Base-by-base conservation (phyloP, 2,888 invertebrate genomes). In the Slavum lentiscoides region DNA sequence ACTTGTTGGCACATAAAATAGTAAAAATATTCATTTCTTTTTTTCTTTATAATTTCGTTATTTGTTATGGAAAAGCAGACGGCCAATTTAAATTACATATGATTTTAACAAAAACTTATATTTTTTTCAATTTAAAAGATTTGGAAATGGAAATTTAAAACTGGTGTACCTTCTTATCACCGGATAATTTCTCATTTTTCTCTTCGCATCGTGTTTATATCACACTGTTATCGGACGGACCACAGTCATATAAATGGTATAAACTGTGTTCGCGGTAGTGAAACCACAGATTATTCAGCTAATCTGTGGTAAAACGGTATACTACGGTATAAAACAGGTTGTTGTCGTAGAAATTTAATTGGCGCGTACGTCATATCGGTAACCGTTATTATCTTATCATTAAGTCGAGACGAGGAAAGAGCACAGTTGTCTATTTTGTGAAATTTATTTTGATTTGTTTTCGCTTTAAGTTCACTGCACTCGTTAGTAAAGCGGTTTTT, bases 1-100 rank as follows among this genome's bases (percentile, higher is more conserved):
- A 67, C 23, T 67, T 75, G 43, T 75, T 67, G 8, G 43, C 75
- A 43, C 39, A 58, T 30, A 59, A 59, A 30, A 7, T 58, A 21
- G 58, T 43, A 43, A 67, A 75, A 75, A 75, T 67, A 75, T 75
- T 75, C 75, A 75, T 75, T 43, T 19, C 58, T 58, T 64, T 21
- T 23, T 21, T 21, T n/a, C 9, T n/a, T 61, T 23, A 4, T 23
- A 23, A 61, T 61, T 23, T 13, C 13, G 23, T 23, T 13, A 21
- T 23, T 23, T 61, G 13, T 61, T 13, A 23, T 23, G 11, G 23
- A 59, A 21, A 59, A 21, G 7, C 6, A 21, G 0, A 21, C 21
- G 9, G 13, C 0, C 4, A 61, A 61, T 23, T 23, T 23, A n/a
- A 61, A 61, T 21, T 13, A 23, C 4, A 30, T 21, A 61, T 21